Conservation (phyloP, 2,113 vertebrate genomes). For the Tringa solitaria region DNA sequence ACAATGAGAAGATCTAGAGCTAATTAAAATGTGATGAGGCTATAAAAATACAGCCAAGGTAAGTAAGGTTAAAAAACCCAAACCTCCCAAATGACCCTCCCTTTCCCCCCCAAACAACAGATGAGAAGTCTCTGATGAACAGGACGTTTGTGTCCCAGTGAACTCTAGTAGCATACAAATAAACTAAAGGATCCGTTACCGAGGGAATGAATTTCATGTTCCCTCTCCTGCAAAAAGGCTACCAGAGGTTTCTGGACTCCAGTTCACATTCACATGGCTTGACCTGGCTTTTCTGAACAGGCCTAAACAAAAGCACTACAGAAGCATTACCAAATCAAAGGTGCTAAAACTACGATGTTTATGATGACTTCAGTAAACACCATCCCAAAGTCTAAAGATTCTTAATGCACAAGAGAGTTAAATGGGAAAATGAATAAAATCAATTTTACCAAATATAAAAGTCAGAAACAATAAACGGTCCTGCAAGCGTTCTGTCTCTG, state of each 20-base stretch:
- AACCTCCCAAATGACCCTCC: not conserved
- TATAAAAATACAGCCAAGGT: not conserved
- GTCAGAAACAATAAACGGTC: constrained; percentile 66
- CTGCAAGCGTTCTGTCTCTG: not conserved
- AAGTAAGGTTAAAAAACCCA: not conserved
- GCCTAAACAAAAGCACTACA: not conserved
- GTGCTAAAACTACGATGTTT: constrained; percentile 20
- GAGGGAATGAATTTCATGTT: not conserved
- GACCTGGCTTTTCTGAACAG: not conserved
- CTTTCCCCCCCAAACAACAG: not conserved
- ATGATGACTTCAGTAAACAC: constrained; percentile 25
- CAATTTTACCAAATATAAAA: constrained; percentile 50
- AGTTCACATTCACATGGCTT: not conserved
- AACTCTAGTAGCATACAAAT: not conserved
- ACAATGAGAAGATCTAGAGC: not conserved
- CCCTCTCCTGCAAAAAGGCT: not conserved
- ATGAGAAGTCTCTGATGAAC: not conserved
- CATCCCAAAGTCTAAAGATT: constrained; percentile 9
- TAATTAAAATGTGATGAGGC: not conserved
- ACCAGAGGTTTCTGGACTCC: not conserved
- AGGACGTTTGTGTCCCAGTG: not conserved
- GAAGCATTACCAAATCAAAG: not conserved
- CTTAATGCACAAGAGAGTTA: constrained; percentile 10
- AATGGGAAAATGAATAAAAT: constrained; percentile 58
- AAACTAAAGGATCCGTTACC: not conserved